Evolutionary conservation across 2,888 invertebrate genomes (phyloP), one percentile per base, ranked within the genome.

Genomic region (Andrena chrysosceles): DNA sequence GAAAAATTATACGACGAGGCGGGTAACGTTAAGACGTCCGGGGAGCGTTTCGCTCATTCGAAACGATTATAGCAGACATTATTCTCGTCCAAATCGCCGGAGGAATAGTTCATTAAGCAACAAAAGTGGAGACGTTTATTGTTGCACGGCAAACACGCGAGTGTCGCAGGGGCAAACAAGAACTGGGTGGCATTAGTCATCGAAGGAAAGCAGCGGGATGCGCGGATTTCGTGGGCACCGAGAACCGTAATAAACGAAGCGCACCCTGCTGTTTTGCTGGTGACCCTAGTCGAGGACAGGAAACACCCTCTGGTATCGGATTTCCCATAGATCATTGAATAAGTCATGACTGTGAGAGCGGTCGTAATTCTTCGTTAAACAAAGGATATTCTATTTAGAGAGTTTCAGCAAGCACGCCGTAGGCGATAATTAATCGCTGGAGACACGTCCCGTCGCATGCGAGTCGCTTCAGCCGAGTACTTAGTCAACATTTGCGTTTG

Each of bases 191-290:
- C 77, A 76, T 87, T 85, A 87, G 85, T 87, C 87, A 85, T 68
- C 77, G 81, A 63, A 74, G 78, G 42, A 83, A 75, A 81, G 68
- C 48, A 35, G 33, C 60, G 70, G 74, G 74, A 77, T 8, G 23
- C 66, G 62, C 74, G 67, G 76, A 81, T 80, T 71, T 83, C 52
- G 64, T 71, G 76, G 82, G 59, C 69, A 63, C n/a, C 31, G 42
- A 80, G 73, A 73, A 66, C 77, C 54, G 78, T 68, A 83, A 83
- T 87, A 85, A 87, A 87, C 78, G 76, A 42, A 71, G 74, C 66
- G 66, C 84, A 71, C 81, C 88, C 83, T n/a, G 74, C 80, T 80
- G 69, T 72, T 81, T 16, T 59, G 62, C 66, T 16, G 52, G 48
- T 16, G 16, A 66, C 60, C 56, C 56, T 8, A 42, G 42, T 42